A percentile compares a stretch with the other conserved stretches of the same genome.
These are phyloP conservation scores for Phacellophora camtschatica DNA, from an alignment of 30 jellyfish, hydroid and myxozoan species.

Conservation along the genomic window DNA sequence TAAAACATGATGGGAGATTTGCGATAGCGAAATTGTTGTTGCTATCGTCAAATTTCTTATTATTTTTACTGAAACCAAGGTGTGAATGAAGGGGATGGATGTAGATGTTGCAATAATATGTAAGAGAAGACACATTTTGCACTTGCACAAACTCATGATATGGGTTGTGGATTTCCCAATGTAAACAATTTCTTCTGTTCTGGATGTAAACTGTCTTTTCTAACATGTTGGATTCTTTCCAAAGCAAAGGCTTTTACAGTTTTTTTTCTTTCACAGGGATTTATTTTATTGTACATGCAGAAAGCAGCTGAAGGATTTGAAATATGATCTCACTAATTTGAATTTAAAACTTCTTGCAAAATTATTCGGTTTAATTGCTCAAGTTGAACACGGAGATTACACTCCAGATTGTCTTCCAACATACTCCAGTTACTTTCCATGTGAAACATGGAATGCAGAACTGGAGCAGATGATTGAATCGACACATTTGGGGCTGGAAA, in stretches of 20 bases:
- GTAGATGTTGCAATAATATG: no score
- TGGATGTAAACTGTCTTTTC: background rate
- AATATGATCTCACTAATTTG: conserved; percentile 52
- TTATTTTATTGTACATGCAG: conserved; percentile 65
- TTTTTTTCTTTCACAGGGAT: conserved; percentile 61
- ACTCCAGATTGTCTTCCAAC: conserved; percentile 80
- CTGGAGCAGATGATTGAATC: conserved; percentile 77
- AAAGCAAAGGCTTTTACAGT: background rate
- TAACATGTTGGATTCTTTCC: background rate
- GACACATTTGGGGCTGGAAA: conserved; percentile 65
- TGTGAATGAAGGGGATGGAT: no score
- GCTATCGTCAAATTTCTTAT: no score
- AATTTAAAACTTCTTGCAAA: conserved; percentile 51
- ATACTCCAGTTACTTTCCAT: conserved; percentile 64
- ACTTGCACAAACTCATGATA: no score
- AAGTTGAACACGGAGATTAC: conserved; percentile 88
- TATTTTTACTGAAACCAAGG: no score
- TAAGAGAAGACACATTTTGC: no score
- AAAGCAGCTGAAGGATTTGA: conserved; percentile 48
- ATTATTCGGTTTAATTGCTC: conserved; percentile 72
- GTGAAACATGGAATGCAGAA: conserved; percentile 75
- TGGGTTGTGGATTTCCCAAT: no score
- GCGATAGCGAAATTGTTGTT: no score
- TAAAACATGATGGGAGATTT: no score
- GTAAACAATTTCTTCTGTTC: no score